A percentile compares a stretch with the other conserved stretches of the same genome.
Conservation (phyloP, 2,113 vertebrate species). For the Halcyon senegalensis region DNA sequence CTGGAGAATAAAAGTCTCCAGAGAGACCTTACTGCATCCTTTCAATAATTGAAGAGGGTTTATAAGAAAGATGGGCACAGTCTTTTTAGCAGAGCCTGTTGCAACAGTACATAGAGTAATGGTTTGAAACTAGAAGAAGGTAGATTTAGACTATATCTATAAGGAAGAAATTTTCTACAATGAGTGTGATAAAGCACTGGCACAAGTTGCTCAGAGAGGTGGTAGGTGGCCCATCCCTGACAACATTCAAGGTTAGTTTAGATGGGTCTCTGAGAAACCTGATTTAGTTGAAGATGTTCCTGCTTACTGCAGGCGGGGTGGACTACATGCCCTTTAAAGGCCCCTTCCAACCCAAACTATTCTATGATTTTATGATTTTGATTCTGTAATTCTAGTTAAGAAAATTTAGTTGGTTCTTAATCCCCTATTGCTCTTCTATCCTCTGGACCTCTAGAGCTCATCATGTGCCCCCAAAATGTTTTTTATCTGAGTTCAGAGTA, state of each 20-base stretch:
- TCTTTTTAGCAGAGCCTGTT: too few relatives aligned
- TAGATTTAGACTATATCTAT: not conserved
- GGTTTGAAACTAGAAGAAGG: too few relatives aligned
- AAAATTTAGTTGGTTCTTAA: not conserved
- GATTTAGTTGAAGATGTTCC: not conserved
- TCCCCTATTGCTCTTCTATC: not conserved
- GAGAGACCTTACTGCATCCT: too few relatives aligned
- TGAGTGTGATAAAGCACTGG: not conserved
- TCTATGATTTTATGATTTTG: not conserved
- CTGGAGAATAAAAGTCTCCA: too few relatives aligned
- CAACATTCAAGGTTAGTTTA: not conserved
- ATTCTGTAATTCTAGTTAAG: not conserved
- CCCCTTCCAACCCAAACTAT: not conserved
- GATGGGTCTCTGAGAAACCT: not conserved
- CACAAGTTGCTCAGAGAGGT: not conserved
- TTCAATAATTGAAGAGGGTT: too few relatives aligned
- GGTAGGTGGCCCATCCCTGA: not conserved
- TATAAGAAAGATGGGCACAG: too few relatives aligned
- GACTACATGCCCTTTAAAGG: not conserved
- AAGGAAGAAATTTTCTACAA: not conserved
- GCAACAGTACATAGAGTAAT: too few relatives aligned
- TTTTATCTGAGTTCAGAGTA: not conserved
- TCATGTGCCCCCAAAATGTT: not conserved
- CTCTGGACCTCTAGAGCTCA: not conserved
- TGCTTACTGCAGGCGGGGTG: not conserved